Percentiles rank a stretch among this genome's conserved stretches.
phyloP scores from a whole-genome alignment of 2,113 vertebrate genomes.

The Crotalus horridus region DNA sequence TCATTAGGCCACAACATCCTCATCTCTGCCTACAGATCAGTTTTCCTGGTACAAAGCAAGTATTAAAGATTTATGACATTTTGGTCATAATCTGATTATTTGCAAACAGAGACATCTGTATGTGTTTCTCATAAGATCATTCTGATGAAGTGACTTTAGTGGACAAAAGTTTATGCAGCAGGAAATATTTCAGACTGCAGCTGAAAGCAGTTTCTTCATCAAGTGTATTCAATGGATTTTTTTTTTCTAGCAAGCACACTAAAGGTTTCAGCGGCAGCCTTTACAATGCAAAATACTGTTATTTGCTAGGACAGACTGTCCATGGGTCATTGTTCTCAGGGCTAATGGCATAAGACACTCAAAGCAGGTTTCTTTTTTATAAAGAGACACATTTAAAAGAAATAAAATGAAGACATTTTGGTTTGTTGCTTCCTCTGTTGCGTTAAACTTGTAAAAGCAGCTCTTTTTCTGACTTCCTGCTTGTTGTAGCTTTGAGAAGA shows the following conservation, averaged over 20 bases:
- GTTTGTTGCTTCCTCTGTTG: background rate
- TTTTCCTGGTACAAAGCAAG: background rate
- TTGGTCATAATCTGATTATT: background rate
- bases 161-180: background rate
- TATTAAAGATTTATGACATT: background rate
- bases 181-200: background rate
- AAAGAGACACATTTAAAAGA: background rate
- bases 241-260: background rate
- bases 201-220: background rate
- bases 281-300: background rate
- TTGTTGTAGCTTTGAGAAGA: conserved; percentile 44
- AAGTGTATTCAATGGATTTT: background rate
- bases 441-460: conserved; percentile 24
- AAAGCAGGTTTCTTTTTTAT: background rate
- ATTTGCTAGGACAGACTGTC: background rate
- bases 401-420: background rate
- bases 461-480: conserved; percentile 34
- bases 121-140: background rate
- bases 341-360: background rate
- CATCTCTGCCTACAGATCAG: background rate
- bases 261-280: background rate
- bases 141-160: background rate
- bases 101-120: background rate
- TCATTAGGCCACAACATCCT: background rate
- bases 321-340: background rate